A percentile compares a stretch with the other conserved stretches of the same genome.
phyloP scores from a whole-genome alignment of 2,797 vertebrate species.

The Lepidocolaptes lacrymiger region DNA sequence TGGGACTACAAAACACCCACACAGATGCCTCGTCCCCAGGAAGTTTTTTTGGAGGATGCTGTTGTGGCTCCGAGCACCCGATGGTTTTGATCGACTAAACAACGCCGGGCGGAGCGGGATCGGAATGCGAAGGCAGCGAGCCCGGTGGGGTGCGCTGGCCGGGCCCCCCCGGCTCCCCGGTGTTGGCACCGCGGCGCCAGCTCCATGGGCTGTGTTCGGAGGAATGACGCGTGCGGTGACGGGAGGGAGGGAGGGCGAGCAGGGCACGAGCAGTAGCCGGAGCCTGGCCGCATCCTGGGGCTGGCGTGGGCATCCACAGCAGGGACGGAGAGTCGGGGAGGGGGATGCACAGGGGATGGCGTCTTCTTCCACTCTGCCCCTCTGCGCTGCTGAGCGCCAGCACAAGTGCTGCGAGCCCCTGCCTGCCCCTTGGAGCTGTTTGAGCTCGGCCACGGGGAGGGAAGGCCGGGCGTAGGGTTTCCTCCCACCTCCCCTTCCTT shows the following conservation, averaged over 20 bases:
- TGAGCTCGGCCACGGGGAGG: not conserved
- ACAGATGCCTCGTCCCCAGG: not conserved
- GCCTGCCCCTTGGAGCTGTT: not conserved
- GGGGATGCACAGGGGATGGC: not conserved
- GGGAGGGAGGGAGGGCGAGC: not conserved
- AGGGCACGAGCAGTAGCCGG: not conserved
- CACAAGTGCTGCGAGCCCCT: not conserved
- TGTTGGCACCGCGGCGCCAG: not conserved
- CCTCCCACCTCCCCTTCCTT: not conserved
- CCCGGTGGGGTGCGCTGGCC: accelerated
- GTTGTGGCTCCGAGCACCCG: not conserved
- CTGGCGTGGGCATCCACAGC: not conserved
- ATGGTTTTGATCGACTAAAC: not conserved
- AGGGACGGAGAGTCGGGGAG: accelerated
- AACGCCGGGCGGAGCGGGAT: not conserved
- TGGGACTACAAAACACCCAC: not conserved
- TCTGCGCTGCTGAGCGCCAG: not conserved
- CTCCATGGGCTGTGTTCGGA: not conserved
- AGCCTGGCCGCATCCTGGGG: not conserved
- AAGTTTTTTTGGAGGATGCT: not conserved
- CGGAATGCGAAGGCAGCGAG: accelerated
- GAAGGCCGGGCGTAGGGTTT: not conserved
- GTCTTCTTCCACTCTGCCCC: not conserved
- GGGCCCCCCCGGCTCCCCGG: not conserved
- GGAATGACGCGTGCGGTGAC: constrained; percentile 1